phyloP scores from a whole-genome alignment of 2,888 invertebrate genomes.

The Amblyjoppa fuscipennis region DNA sequence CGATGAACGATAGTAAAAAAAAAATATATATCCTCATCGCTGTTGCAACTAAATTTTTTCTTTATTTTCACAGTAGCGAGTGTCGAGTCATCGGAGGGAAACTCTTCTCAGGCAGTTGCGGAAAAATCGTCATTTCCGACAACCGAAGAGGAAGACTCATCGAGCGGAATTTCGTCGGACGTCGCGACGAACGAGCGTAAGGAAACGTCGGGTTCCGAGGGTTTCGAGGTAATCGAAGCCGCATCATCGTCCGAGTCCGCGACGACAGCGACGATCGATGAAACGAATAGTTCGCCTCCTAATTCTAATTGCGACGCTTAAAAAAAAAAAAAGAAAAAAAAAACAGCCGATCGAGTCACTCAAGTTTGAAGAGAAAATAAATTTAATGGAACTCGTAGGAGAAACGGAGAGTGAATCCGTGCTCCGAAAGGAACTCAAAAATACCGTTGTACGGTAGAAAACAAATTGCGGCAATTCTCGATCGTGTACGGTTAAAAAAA shows the following conservation, averaged over 20 bases:
- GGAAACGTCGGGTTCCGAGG: constrained; percentile 77
- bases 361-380: constrained; percentile 11
- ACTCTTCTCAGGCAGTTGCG: background rate
- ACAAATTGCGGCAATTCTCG: too few species aligned
- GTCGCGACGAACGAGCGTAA: constrained; percentile 41
- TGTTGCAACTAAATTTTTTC: background rate
- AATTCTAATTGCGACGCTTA: constrained; percentile 37
- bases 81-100: constrained; percentile 8
- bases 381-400: constrained; percentile 3
- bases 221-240: constrained; percentile 80
- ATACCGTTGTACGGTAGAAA: background rate
- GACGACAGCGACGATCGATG: constrained; percentile 22
- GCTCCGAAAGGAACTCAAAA: background rate
- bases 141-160: background rate
- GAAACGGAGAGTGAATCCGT: background rate
- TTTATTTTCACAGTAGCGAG: constrained; percentile 22
- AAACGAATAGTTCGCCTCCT: constrained; percentile 3
- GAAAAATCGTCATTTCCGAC: background rate
- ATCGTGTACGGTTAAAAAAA: background rate
- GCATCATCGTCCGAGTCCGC: constrained; percentile 38
- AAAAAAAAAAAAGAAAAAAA: constrained; percentile 6
- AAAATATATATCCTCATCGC: background rate
- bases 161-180: constrained; percentile 1
- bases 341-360: constrained; percentile 12
- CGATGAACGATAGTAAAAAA: background rate